Percentiles rank a stretch among this genome's conserved stretches.
Conservation (phyloP, 2,888 invertebrate genomes). For the Oscheius sp. region DNA sequence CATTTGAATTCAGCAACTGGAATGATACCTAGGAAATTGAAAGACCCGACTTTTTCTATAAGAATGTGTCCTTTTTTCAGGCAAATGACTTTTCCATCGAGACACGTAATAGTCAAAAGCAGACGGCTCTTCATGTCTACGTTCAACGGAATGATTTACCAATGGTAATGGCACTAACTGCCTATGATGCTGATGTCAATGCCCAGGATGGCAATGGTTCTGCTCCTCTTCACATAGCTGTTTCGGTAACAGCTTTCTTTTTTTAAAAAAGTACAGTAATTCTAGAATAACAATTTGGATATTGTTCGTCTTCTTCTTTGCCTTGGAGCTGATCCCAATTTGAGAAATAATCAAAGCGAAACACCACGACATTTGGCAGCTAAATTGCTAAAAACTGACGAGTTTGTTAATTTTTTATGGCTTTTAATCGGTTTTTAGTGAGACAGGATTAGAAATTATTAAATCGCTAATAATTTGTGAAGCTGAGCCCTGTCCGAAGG, state of each 20-base stretch:
- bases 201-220: slow-evolving; percentile 72
- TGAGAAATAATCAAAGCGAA: slow-evolving; percentile 71
- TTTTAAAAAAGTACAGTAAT: background rate
- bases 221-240: slow-evolving; percentile 75
- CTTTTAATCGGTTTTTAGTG: slow-evolving; percentile 30
- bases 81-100: slow-evolving; percentile 71
- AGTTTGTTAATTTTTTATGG: slow-evolving; percentile 44
- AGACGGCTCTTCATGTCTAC: slow-evolving; percentile 74
- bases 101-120: slow-evolving; percentile 72
- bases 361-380: slow-evolving; percentile 75
- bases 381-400: slow-evolving; percentile 51
- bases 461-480: slow-evolving; percentile 64
- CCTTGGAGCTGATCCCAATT: slow-evolving; percentile 75
- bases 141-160: slow-evolving; percentile 61
- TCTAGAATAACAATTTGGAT: slow-evolving; percentile 63
- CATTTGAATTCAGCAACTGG: too few species aligned
- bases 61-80: too few species aligned
- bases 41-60: too few species aligned
- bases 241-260: slow-evolving; percentile 49
- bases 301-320: slow-evolving; percentile 74
- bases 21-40: too few species aligned
- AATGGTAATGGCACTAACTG: slow-evolving; percentile 49
- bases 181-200: slow-evolving; percentile 72
- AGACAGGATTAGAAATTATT: slow-evolving; percentile 46
- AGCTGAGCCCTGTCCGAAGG: slow-evolving; percentile 58